Evolutionary conservation across 1,140 invertebrate genomes (phyloP).

Genomic region (Homarus americanus): DNA sequence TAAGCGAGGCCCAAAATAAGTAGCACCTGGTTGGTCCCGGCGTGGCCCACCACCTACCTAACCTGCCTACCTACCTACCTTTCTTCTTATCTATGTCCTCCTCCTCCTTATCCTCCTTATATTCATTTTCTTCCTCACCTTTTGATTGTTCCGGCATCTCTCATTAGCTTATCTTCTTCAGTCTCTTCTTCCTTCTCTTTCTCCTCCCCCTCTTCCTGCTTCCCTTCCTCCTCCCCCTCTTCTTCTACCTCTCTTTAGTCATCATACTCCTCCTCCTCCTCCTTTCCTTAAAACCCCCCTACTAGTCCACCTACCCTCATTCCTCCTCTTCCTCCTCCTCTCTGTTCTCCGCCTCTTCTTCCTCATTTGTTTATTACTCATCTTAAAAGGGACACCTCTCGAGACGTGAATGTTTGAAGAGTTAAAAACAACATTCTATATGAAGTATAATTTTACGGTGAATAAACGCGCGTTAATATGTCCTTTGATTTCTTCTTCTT

Average conservation of each 20-base stretch:
- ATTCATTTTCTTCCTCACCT: not conserved
- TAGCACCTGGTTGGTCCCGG: constrained; percentile 54
- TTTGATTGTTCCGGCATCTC: not conserved
- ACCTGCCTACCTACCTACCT: constrained; percentile 16
- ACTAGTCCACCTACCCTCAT: no score
- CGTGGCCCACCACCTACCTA: constrained; percentile 34
- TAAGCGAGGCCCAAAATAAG: constrained; percentile 59
- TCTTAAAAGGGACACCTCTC: no score
- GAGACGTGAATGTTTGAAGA: no score
- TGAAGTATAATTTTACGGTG: no score
- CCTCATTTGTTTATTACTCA: not conserved
- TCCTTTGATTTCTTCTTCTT: no score
- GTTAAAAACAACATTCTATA: no score
- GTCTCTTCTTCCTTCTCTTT: not conserved
- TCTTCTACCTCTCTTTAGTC: not conserved
- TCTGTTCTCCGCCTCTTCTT: not conserved
- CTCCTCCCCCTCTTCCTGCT: not conserved
- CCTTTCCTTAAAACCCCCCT: no score
- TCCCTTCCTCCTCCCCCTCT: not conserved
- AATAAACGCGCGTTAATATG: no score
- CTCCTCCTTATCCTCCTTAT: not conserved
- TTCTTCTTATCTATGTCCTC: not conserved
- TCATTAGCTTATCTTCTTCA: not conserved
- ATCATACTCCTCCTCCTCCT: not conserved
- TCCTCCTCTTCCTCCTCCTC: not conserved